Base-by-base conservation (phyloP, 2,888 invertebrate genomes). In the Latrodectus hesperus region DNA sequence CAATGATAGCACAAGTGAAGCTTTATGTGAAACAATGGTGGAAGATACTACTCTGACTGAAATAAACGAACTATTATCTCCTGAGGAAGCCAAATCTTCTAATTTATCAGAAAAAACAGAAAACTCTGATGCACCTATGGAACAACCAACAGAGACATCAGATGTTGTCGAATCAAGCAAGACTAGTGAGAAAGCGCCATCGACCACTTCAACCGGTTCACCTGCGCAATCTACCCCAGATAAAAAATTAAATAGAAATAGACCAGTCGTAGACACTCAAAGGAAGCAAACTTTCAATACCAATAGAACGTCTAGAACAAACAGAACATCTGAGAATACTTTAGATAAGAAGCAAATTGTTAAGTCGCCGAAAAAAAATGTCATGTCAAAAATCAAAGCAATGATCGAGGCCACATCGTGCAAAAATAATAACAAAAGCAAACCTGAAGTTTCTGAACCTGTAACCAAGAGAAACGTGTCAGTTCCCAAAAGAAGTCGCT, bases 321-420 rank as follows among this genome's bases (percentile, higher is more conserved):
- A 68, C 52, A 79, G 74, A 26, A 72, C 73, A 16, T 64, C 70
- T 12, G 80, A 77, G 1, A 76, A 86, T 3, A 79, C 74, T 10
- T n/a, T n/a, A 4, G 80, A 80, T 12, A 84, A 70, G 51, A 84
- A 76, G 26, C 79, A 71, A 14, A 94, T 72, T 22, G 67, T 95
- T 91, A 96, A 96, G 93, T 95, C 95, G 94, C 95, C 96, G 68
- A 95, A 96, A 91, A 94, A 95, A 91, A 96, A 95, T 91, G 95
- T 96, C 70, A 94, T 94, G 84, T 96, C 96, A 88, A 96, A 96
- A 92, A 94, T 96, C 72, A 96, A 96, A 91, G 94, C 94, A 26
- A 95, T 95, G 94, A 93, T 96, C 89, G 95, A 94, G 90, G 92
- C 91, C 5, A 79, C 93, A 5, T 78, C 90, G 81, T 88, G 88